phyloP scores from a whole-genome alignment of 2,797 vertebrate species.

The Scyliorhinus canicula region DNA sequence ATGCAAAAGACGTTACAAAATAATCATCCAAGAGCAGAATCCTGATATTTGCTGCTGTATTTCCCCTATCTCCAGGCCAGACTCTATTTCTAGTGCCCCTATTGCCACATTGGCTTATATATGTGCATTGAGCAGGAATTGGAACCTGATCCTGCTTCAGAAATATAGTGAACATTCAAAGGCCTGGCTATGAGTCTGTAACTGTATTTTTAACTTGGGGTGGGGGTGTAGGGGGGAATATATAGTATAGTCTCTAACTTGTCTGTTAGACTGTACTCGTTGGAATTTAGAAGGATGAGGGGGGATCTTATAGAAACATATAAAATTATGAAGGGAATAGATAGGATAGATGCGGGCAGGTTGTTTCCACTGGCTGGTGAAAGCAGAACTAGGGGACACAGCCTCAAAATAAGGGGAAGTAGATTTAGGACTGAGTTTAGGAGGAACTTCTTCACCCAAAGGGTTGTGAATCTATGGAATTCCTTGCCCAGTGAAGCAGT shows the following conservation, averaged over 20 bases:
- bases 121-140: neutral
- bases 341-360: too few species aligned
- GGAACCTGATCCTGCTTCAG: neutral
- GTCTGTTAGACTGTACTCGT: too few species aligned
- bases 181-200: neutral
- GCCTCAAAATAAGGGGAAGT: too few species aligned
- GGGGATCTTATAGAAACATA: too few species aligned
- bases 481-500: too few species aligned
- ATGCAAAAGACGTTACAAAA: neutral
- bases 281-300: too few species aligned
- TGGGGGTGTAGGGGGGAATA: neutral
- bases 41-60: neutral
- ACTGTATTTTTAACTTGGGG: neutral
- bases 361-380: too few species aligned
- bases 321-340: too few species aligned
- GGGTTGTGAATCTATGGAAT: too few species aligned
- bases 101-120: neutral
- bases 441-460: too few species aligned
- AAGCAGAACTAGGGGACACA: too few species aligned
- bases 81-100: neutral
- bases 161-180: neutral
- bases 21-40: neutral
- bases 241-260: neutral
- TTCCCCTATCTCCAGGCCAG: neutral
- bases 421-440: too few species aligned